Evolutionary conservation across 2,113 vertebrate genomes (phyloP), one percentile per base, ranked within the genome.

Genomic region (Pomatorhinus ruficollis): DNA sequence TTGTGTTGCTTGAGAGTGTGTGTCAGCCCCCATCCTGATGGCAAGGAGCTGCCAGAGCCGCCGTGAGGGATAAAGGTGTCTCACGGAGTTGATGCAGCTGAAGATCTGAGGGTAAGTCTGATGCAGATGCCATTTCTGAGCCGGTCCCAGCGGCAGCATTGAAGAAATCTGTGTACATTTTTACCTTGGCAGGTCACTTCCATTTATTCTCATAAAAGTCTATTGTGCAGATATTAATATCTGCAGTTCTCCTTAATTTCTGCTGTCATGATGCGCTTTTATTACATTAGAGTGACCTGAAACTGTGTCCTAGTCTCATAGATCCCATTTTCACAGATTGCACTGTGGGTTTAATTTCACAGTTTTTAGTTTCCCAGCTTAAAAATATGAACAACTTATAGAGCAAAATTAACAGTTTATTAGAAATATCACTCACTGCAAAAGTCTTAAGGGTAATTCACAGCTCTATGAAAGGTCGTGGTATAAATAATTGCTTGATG

Each of bases 331-430:
- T 49, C 92, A 96, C 96, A 96, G 97, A 95, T 97, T 79, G 72
- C 95, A 65, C 91, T 79, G 74, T 85, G 95, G 90, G 94, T 95
- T 98, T 98, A 98, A 98, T 98, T 98, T 98, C 98, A 98, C 98
- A 98, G 97, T 89, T 97, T 98, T 97, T 97, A 98, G 97, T 94
- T 98, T 97, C 87, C 87, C 56, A 60, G 69, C 65, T 96, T 96
- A 97, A 95, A 97, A 95, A 96, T 92, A 95, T 65, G 91, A 97
- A 92, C 96, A 96, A 96, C 94, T 97, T 98, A 97, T 86, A 80
- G 83, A 90, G 90, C 69, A 94, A 96, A 96, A 98, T 91, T 93
- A 93, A 81, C 70, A 93, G 78, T 96, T 97, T 97, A 97, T 97
- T 97, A 97, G 96, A 96, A 97, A 95, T 96, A 98, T 97, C 96